Conservation (phyloP, 2,888 invertebrate species). For the Euplexia lucipara region DNA sequence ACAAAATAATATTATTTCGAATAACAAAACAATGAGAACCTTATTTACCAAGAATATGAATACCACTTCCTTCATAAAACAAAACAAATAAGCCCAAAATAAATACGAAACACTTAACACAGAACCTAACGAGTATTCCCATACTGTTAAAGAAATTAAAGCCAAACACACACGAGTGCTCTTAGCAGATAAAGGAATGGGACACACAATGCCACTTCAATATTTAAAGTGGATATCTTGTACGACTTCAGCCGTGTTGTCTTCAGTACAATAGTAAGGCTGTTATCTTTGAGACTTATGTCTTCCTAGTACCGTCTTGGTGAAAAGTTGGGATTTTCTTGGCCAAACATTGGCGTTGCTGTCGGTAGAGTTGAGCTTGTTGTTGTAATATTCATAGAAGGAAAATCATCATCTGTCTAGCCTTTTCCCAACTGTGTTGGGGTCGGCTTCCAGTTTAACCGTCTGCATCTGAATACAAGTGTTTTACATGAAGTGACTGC, state of each 20-base stretch:
- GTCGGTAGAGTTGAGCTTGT: too few species aligned
- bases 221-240: slow-evolving; percentile 49
- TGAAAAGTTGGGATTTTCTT: background rate
- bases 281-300: slow-evolving; percentile 10
- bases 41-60: background rate
- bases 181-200: slow-evolving; percentile 38
- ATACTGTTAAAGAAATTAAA: slow-evolving; percentile 42
- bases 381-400: background rate
- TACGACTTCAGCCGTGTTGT: slow-evolving; percentile 22
- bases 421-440: too few species aligned
- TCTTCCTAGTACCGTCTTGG: background rate
- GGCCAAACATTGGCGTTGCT: background rate
- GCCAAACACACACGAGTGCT: slow-evolving; percentile 33
- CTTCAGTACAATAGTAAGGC: slow-evolving; percentile 10
- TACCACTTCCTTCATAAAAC: background rate
- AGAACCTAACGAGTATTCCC: slow-evolving; percentile 1
- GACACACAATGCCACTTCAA: slow-evolving; percentile 39
- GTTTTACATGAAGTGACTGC: too few species aligned
- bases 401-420: too few species aligned
- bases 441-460: too few species aligned
- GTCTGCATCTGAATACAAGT: too few species aligned
- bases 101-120: slow-evolving; percentile 5
- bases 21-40: background rate
- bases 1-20: too few species aligned
- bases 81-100: slow-evolving; percentile 10